phyloP scores from a whole-genome alignment of 30 jellyfish, hydroid and myxozoan species.

The Pseudorhiza aurosa region DNA sequence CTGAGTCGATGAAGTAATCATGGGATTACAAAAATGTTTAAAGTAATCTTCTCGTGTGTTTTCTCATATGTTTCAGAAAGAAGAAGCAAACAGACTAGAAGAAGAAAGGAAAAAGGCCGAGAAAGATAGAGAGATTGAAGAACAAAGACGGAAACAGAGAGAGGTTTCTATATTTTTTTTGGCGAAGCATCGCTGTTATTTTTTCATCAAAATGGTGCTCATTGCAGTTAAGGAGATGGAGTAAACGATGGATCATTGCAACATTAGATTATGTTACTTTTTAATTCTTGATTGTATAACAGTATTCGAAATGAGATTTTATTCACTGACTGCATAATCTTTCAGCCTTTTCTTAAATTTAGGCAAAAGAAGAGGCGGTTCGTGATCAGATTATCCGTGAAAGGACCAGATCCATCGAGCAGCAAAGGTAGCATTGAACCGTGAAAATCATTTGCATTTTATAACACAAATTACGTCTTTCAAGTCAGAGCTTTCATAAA shows the following conservation, averaged over 20 bases:
- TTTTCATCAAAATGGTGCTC: too few relatives aligned
- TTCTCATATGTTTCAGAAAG: constrained; percentile 45
- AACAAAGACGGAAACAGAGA: constrained; percentile 71
- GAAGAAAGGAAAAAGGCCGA: constrained; percentile 59
- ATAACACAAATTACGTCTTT: too few relatives aligned
- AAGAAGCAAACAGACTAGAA: constrained; percentile 56
- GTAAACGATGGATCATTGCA: too few relatives aligned
- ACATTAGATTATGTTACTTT: too few relatives aligned
- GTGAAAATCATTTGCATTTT: too few relatives aligned
- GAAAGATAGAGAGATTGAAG: constrained; percentile 53
- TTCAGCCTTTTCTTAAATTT: not conserved
- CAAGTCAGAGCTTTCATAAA: too few relatives aligned
- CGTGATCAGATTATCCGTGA: constrained; percentile 73
- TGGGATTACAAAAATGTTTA: not conserved
- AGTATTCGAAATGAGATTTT: too few relatives aligned
- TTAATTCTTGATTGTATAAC: too few relatives aligned
- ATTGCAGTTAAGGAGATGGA: too few relatives aligned
- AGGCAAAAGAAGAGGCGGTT: constrained; percentile 74
- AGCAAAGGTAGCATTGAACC: constrained; percentile 67
- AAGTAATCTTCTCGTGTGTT: not conserved
- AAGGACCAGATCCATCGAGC: constrained; percentile 73
- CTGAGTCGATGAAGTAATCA: not conserved
- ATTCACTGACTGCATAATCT: too few relatives aligned
- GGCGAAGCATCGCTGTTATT: too few relatives aligned
- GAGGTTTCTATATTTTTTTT: constrained; percentile 65